Evolutionary conservation across 2,797 vertebrate genomes (phyloP).

Genomic region (Lepilemur ruficaudatus): DNA sequence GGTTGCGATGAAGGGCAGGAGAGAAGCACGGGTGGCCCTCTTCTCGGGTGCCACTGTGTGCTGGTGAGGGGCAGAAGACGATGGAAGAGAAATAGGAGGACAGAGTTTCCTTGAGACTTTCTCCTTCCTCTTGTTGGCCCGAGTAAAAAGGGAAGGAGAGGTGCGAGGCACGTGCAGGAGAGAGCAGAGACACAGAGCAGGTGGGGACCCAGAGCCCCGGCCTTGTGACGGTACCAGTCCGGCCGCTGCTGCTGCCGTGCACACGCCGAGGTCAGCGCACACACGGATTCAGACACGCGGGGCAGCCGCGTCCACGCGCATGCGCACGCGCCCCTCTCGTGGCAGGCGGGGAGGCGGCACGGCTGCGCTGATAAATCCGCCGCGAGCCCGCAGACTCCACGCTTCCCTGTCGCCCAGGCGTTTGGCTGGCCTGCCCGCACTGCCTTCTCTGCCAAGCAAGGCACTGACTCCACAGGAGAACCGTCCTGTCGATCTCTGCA

Average conservation of each 20-base stretch:
- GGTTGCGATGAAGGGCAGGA: constrained; percentile 6
- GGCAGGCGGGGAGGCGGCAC: not conserved
- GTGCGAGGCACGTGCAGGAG: not conserved
- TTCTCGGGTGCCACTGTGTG: not conserved
- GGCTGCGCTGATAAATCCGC: constrained; percentile 75
- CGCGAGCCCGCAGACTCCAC: constrained; percentile 73
- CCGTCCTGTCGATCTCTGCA: constrained; percentile 82
- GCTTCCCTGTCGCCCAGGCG: constrained; percentile 81
- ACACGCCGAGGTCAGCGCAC: fast-evolving
- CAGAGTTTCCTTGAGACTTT: not conserved
- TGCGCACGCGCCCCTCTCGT: not conserved
- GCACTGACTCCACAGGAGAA: constrained; percentile 82
- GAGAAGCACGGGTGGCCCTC: not conserved
- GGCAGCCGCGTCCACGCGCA: not conserved
- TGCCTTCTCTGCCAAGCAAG: constrained; percentile 82
- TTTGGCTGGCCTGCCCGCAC: constrained; percentile 79
- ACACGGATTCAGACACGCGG: fast-evolving
- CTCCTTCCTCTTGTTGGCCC: not conserved
- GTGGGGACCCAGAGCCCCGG: fast-evolving
- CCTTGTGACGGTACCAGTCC: fast-evolving
- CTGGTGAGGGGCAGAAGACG: not conserved
- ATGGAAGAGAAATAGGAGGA: not conserved
- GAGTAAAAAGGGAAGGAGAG: not conserved
- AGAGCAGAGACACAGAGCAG: not conserved
- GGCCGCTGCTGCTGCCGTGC: not conserved